These are phyloP conservation scores for Holothuria glaberrima DNA, from an alignment of 35 echinoderm and acorn worm species.

Conservation along the genomic window DNA sequence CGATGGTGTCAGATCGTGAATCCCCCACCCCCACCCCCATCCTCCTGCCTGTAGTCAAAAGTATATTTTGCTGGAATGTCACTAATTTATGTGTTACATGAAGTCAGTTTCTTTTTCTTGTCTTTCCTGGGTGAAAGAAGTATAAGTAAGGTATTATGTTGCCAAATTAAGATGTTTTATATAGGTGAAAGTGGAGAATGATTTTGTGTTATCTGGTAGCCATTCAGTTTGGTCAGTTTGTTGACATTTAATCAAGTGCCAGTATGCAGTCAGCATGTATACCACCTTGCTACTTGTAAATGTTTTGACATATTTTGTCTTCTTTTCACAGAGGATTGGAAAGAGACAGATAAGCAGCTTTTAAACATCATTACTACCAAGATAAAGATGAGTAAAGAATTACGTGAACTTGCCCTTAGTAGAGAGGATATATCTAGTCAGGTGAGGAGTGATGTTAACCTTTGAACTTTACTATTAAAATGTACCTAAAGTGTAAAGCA, in stretches of 20 bases:
- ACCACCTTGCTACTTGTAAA: too few relatives aligned
- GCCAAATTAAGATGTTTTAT: background rate
- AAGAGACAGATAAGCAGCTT: constrained; percentile 82
- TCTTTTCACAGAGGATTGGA: constrained; percentile 72
- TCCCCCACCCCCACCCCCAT: too few relatives aligned
- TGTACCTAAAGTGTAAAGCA: too few relatives aligned
- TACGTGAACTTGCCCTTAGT: constrained; percentile 69
- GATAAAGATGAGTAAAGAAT: constrained; percentile 76
- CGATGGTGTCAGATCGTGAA: too few relatives aligned
- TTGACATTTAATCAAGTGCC: background rate
- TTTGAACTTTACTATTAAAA: too few relatives aligned
- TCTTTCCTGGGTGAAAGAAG: background rate
- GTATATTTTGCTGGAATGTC: too few relatives aligned
- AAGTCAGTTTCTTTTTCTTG: background rate
- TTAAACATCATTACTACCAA: constrained; percentile 71
- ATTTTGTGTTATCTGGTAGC: background rate
- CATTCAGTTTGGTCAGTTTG: background rate
- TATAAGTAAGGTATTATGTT: background rate
- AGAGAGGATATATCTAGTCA: constrained; percentile 77
- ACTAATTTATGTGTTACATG: background rate
- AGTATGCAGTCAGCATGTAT: too few relatives aligned
- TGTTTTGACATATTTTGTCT: background rate
- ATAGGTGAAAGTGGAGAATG: background rate
- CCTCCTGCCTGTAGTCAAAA: too few relatives aligned
- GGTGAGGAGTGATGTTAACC: constrained; percentile 31